These are phyloP conservation scores for Champsocephalus esox DNA, from an alignment of 2,797 vertebrate species.

Conservation along the genomic window DNA sequence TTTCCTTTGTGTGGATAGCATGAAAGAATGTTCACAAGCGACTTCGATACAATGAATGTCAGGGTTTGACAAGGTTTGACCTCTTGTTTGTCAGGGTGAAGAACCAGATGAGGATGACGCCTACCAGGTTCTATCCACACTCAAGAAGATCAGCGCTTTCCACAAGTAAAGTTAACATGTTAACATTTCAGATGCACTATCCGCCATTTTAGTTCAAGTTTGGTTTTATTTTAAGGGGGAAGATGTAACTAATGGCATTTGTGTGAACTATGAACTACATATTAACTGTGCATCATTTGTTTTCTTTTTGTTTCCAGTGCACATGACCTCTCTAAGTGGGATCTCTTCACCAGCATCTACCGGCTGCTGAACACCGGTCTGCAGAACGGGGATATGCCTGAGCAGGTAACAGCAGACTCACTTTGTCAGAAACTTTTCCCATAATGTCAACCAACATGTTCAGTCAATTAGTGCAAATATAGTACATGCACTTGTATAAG, in stretches of 20 bases:
- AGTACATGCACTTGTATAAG: background rate
- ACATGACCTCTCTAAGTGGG: slow-evolving; percentile 97
- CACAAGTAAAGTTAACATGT: slow-evolving; percentile 88
- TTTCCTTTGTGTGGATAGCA: background rate
- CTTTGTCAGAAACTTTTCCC: slow-evolving; percentile 15
- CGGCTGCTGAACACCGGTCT: slow-evolving; percentile 96
- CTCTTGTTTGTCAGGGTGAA: slow-evolving; percentile 87
- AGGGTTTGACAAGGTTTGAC: slow-evolving; percentile 14
- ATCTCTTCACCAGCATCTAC: slow-evolving; percentile 98
- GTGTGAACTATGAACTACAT: background rate
- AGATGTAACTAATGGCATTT: background rate
- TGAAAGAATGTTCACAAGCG: background rate
- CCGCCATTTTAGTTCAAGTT: background rate
- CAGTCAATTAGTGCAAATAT: background rate
- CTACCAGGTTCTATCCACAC: slow-evolving; percentile 95
- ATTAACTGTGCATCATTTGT: background rate
- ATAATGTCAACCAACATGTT: slow-evolving; percentile 1
- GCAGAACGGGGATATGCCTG: slow-evolving; percentile 98
- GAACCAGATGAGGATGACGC: slow-evolving; percentile 97
- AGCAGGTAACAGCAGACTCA: slow-evolving; percentile 86
- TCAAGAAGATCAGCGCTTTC: slow-evolving; percentile 98
- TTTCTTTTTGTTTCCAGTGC: slow-evolving; percentile 83
- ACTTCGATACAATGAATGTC: background rate
- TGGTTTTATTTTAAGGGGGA: background rate
- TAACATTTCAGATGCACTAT: background rate